phyloP scores from a whole-genome alignment of 1,140 invertebrate species.

The Heliothis subflexa region DNA sequence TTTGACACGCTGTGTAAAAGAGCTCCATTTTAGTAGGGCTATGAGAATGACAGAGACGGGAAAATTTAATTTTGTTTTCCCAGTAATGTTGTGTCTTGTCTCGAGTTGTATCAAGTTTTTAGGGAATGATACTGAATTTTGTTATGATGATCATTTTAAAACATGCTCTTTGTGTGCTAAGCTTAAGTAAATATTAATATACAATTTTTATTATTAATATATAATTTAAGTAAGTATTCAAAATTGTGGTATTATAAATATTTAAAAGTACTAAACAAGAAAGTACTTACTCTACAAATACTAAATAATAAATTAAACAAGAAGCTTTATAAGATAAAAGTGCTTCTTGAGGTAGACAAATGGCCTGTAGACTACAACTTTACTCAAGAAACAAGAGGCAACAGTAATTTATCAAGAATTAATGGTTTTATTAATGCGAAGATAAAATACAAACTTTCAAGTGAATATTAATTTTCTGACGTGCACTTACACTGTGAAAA shows the following conservation, averaged over 20 bases:
- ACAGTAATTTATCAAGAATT: conserved; percentile 40
- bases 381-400: conserved; percentile 15
- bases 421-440: conserved; percentile 35
- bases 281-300: not conserved
- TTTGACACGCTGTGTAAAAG: conserved; percentile 19
- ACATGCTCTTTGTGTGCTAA: too few relatives aligned
- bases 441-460: conserved; percentile 29
- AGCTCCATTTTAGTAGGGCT: not conserved
- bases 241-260: too few relatives aligned
- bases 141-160: not conserved
- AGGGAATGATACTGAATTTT: not conserved
- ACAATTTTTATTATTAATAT: too few relatives aligned
- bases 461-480: conserved; percentile 14
- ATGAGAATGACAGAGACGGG: not conserved
- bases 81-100: not conserved
- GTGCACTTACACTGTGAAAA: not conserved
- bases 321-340: conserved; percentile 12
- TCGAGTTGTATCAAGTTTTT: not conserved
- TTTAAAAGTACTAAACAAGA: not conserved
- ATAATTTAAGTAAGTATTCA: too few relatives aligned
- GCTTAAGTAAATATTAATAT: too few relatives aligned
- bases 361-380: conserved; percentile 17
- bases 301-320: not conserved
- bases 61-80: not conserved
- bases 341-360: conserved; percentile 25